Base-by-base conservation (phyloP, 2,888 invertebrate genomes). In the Microchrysa polita region DNA sequence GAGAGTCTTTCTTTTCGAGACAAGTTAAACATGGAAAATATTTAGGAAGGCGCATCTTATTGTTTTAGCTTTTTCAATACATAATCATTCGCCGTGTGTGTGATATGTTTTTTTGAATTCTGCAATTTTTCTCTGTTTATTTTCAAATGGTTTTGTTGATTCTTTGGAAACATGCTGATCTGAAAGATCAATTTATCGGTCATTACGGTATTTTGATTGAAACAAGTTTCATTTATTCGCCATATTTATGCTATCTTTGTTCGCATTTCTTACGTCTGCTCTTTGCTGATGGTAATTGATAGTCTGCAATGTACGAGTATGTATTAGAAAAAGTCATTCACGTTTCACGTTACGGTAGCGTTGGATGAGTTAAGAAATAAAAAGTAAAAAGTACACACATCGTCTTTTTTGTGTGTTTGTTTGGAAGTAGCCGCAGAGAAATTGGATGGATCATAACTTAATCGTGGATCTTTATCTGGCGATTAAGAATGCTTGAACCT, bases 111-210 rank as follows among this genome's bases (percentile, higher is more conserved):
- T 44, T 44, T 18, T 65, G 44, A 44, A 20, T 9, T 44, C 65
- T 1, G 20, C 22, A 20, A 14, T 44, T 65, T 44, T 44, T 34
- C 42, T 42, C 14, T 34, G 20, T 44, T 22, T 65, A 20, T 14
- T 48, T 44, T 16, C n/a, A 14, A 20, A 18, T 12, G 44, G 4
- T 14, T 20, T 65, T 40, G 40, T 40, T 12, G 42, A 42, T 42
- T 9, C 42, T n/a, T 5, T n/a, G 42, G 1, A 23, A 16, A 16
- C 40, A 65, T 65, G 65, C 65, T 65, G 65, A 65, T 65, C 44
- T 40, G 44, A 22, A 65, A 48, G 65, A 48, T 65, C 65, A 44
- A 65, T n/a, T 65, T 48, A 65, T 65, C 65, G 65, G 14, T n/a
- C n/a, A 65, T 65, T 65, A 44, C 65, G 65, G 65, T 44, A 65